phyloP scores from a whole-genome alignment of 2,113 vertebrate genomes.

The Dromiciops gliroides region DNA sequence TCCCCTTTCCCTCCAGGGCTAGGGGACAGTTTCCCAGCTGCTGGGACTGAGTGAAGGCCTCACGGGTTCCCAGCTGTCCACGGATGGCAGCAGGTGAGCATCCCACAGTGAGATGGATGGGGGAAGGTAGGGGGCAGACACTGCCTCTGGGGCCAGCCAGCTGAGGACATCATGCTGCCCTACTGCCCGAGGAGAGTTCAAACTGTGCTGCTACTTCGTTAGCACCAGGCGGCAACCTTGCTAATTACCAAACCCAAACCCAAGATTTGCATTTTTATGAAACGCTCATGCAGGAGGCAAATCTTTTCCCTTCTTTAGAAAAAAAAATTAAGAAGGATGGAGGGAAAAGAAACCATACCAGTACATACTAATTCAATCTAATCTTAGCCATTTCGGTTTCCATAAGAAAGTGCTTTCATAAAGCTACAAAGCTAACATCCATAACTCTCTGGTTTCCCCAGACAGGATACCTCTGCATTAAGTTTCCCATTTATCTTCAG shows the following conservation, averaged over 20 bases:
- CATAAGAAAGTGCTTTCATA: conserved; percentile 73
- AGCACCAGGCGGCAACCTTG: conserved; percentile 71
- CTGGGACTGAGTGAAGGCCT: neutral
- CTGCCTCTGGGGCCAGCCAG: conserved; percentile 11
- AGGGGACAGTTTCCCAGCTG: neutral
- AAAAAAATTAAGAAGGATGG: conserved; percentile 75
- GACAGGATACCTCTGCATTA: conserved; percentile 70
- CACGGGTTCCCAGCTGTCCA: neutral
- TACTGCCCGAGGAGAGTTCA: conserved; percentile 38
- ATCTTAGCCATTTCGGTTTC: conserved; percentile 81
- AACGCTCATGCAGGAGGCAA: conserved; percentile 79
- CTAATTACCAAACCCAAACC: conserved; percentile 83
- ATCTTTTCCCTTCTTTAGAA: conserved; percentile 74
- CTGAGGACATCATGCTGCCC: conserved; percentile 37
- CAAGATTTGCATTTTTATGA: conserved; percentile 85
- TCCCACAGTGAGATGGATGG: neutral
- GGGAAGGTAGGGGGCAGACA: neutral
- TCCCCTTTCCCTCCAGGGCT: neutral
- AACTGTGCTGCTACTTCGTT: conserved; percentile 66
- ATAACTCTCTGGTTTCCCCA: conserved; percentile 64
- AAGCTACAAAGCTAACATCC: conserved; percentile 78
- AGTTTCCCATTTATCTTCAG: conserved; percentile 45
- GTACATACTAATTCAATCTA: conserved; percentile 81
- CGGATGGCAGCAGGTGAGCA: neutral
- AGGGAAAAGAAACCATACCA: conserved; percentile 63